Evolutionary conservation across 1,140 invertebrate genomes (phyloP), one percentile per base, ranked within the genome.

Genomic region (Drosophila rhopaloa): DNA sequence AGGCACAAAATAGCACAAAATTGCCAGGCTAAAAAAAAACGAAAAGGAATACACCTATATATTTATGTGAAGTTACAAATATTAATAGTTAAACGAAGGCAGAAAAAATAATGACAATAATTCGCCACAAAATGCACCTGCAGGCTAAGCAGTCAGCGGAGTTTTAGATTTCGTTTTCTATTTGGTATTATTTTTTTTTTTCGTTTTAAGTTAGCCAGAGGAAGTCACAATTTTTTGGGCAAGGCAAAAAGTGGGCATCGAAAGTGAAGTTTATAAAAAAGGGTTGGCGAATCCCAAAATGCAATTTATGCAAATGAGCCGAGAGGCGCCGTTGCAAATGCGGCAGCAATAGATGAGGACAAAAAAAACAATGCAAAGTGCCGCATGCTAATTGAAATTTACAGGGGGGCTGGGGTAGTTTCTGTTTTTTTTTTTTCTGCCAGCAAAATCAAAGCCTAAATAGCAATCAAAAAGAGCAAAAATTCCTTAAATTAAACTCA

Each of bases 401-500:
- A 60, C 63, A 76, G 47, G 44, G 37, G 44, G 37, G 43, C 43
- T 16, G 27, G n/a, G n/a, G 27, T 4, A 13, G 40, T 29, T n/a
- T 48, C 8, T n/a, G n/a, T 50, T 1, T 14, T 16, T 51, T 51
- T n/a, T n/a, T 51, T 51, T 19, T 27, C 41, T 51, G 55, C 44
- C 38, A 55, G 50, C 43, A 59, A 78, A 77, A 78, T 78, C 77
- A 86, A 86, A 86, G 79, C 76, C 73, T 88, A 88, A 88, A 88
- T 88, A 88, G 83, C 83, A 88, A 88, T 88, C 85, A 88, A 89
- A 88, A 89, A 78, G 81, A 84, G 68, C 84, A 76, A 88, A 88
- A 88, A 88, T 89, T 88, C 85, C 84, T 89, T 80, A 88, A 88
- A 88, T 88, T 88, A 88, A 88, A 84, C 84, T 88, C 84, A 88